A percentile compares a stretch with the other conserved stretches of the same genome.
Conservation (phyloP, 2,888 invertebrate genomes). For the Rhagonycha fulva region DNA sequence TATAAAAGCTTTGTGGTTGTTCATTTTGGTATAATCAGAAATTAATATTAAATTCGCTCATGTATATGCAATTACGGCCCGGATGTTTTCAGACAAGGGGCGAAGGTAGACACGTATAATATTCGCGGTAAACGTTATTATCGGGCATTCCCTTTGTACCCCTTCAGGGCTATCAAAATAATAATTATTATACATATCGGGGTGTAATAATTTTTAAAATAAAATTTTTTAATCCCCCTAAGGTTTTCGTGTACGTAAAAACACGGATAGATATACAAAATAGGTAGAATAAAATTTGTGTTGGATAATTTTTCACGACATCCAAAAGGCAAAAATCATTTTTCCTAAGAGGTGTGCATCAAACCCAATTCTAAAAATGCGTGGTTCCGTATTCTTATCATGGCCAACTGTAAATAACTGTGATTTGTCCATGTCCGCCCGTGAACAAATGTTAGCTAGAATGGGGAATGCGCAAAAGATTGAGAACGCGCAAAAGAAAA, state of each 20-base stretch:
- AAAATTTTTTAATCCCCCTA: neutral
- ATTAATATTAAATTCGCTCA: constrained; percentile 59
- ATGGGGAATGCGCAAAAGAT: constrained; percentile 55
- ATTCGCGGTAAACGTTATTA: constrained; percentile 42
- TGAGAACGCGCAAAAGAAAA: constrained; percentile 53
- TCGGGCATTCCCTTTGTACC: constrained; percentile 40
- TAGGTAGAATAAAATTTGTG: neutral
- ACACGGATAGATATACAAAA: neutral
- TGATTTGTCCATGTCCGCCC: constrained; percentile 56
- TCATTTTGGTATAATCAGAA: constrained; percentile 57
- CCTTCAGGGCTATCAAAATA: constrained; percentile 21
- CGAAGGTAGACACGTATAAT: constrained; percentile 34
- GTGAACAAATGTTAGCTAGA: constrained; percentile 49
- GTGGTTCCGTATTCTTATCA: constrained; percentile 51
- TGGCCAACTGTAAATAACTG: constrained; percentile 55
- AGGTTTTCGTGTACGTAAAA: neutral
- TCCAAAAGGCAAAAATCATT: constrained; percentile 12
- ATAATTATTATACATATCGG: constrained; percentile 14
- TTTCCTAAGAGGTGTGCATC: constrained; percentile 20
- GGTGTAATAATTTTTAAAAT: neutral
- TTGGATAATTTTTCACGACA: neutral
- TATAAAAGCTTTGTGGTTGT: constrained; percentile 58
- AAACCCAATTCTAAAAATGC: constrained; percentile 15
- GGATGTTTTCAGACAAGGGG: constrained; percentile 51
- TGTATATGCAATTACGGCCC: constrained; percentile 57